Conservation (phyloP, 2,888 invertebrate genomes). For the Tipula vernalis region DNA sequence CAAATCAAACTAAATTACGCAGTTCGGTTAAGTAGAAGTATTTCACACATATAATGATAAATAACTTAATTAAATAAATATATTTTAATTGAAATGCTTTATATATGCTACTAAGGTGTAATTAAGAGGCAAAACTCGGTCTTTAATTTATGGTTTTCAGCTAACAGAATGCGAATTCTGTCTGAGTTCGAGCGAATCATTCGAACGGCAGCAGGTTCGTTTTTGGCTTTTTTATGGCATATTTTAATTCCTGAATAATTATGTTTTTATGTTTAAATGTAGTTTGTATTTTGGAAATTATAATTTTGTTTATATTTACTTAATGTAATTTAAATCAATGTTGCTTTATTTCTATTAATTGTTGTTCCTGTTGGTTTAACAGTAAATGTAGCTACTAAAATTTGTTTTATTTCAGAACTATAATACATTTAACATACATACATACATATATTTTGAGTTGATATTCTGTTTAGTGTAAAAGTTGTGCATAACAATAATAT, state of each 20-base stretch:
- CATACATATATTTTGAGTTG: background rate
- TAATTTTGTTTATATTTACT: background rate
- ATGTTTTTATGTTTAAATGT: background rate
- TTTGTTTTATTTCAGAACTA: background rate
- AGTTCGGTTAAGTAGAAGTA: background rate
- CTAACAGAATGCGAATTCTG: constrained; percentile 5
- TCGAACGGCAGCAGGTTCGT: constrained; percentile 9
- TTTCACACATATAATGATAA: background rate
- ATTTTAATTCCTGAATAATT: background rate
- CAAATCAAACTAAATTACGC: background rate
- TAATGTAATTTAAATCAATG: background rate
- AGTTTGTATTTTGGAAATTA: background rate
- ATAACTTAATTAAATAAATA: background rate
- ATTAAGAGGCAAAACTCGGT: background rate
- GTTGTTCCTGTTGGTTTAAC: background rate
- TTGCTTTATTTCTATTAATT: background rate
- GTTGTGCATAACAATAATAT: too few relatives aligned
- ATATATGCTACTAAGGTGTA: background rate
- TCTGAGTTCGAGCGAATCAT: constrained; percentile 7
- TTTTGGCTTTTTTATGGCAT: background rate
- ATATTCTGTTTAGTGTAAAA: background rate
- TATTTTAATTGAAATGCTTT: background rate
- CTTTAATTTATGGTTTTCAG: constrained; percentile 1
- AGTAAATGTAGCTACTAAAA: background rate
- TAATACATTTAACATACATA: background rate